Evolutionary conservation across 2,888 invertebrate species (phyloP), one percentile per base, ranked within the genome.

Genomic region (Encarsia formosa): DNA sequence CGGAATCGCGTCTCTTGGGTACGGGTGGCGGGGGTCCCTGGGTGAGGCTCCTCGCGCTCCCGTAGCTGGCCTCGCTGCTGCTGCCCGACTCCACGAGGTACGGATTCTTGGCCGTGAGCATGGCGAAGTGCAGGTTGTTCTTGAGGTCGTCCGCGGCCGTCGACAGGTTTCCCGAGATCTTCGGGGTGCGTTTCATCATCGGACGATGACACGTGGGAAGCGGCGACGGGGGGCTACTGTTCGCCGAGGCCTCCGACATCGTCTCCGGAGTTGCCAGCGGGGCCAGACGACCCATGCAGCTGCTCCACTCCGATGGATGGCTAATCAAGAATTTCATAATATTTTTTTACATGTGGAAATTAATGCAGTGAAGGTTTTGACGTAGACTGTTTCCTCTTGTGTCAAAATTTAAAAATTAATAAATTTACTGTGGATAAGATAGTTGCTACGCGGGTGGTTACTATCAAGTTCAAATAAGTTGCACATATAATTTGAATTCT

Each of bases 261-360:
- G 87, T 88, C 70, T 91, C 90, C 0, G 90, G 89, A 45, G 88
- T 88, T 9, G 91, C 91, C 19, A 91, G 69, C 0, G 91, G 90
- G 0, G 90, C 91, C 54, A 83, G 73, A 0, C 85, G 62, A 54
- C 66, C 60, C 38, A 64, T 43, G 52, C 67, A 15, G 34, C n/a
- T n/a, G 37, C 19, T 37, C 37, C 37, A 37, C 19, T 37, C 37
- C 20, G 37, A 5, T 16, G n/a, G 5, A 34, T 15, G 34, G 16
- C 34, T 34, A n/a, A n/a, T n/a, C n/a, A n/a, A n/a, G n/a, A n/a
- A n/a, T n/a, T n/a, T n/a, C n/a, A n/a, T n/a, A n/a, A n/a, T n/a
- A n/a, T n/a, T n/a, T n/a, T n/a, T n/a, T n/a, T n/a, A n/a, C n/a
- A n/a, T n/a, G n/a, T n/a, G n/a, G n/a, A n/a, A n/a, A n/a, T n/a